These are phyloP conservation scores for Pyrrhopygopsis socrates DNA, from an alignment of 2,888 invertebrate genomes.

Conservation along the genomic window DNA sequence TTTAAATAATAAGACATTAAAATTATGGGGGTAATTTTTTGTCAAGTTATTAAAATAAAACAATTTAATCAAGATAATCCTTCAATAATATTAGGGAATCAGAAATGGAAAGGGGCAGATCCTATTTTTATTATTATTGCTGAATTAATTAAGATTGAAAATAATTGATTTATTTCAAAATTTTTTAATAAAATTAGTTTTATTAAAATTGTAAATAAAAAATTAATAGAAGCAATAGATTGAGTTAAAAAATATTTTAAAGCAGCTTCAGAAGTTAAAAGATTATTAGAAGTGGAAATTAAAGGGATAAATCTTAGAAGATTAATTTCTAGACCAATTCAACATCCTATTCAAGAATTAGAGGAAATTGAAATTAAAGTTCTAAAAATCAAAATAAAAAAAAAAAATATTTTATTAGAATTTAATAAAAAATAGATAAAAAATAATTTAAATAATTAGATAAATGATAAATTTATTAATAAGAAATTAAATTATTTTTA, in stretches of 20 bases:
- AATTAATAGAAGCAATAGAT: constrained; percentile 95
- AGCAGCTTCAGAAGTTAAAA: constrained; percentile 94
- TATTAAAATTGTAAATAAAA: constrained; percentile 93
- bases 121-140: constrained; percentile 95
- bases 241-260: constrained; percentile 96
- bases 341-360: constrained; percentile 93
- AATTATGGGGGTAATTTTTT: constrained; percentile 96
- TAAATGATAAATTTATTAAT: constrained; percentile 84
- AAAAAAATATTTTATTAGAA: constrained; percentile 94
- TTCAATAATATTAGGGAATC: constrained; percentile 95
- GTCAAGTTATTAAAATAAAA: constrained; percentile 95
- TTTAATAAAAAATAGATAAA: constrained; percentile 93
- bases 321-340: constrained; percentile 96
- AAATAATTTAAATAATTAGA: constrained; percentile 92
- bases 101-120: constrained; percentile 95
- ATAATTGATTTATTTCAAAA: constrained; percentile 89
- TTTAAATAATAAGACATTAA: constrained; percentile 93
- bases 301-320: constrained; percentile 95
- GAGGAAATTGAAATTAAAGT: constrained; percentile 91
- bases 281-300: constrained; percentile 93
- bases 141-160: constrained; percentile 90
- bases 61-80: constrained; percentile 95
- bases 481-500: constrained; percentile 26
- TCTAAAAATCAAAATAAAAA: constrained; percentile 94
- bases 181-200: constrained; percentile 90